Base-by-base conservation (phyloP, 2,888 invertebrate species). In the Andrena dorsata region DNA sequence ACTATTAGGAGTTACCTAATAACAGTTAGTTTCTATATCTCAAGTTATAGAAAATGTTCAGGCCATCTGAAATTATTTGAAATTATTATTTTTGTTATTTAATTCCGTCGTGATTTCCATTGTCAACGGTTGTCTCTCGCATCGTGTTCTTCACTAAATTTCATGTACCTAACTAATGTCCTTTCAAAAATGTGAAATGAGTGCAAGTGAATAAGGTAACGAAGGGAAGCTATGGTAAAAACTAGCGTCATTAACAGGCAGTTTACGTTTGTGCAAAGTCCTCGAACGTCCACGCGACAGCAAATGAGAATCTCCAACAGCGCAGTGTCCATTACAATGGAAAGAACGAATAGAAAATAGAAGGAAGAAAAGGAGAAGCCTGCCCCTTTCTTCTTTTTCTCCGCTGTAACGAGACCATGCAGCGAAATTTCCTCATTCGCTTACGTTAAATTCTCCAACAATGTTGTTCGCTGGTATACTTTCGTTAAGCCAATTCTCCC, bases 381-480 rank as follows among this genome's bases (percentile, higher is more conserved):
- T 41, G 20, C 16, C 13, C 0, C 13, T 49, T n/a, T 20, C 7
- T 13, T 16, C 23, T 41, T 35, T 75, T 41, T 28, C 16, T 23
- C 3, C 7, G 16, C 0, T n/a, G 23, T 61, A 75, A 70, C 75
- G 61, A 53, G 23, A 3, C 20, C 8, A 63, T 2, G 70, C 2
- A 7, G 60, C 41, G 26, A 30, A 63, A 70, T 61, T 76, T 53
- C 0, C 53, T 53, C 63, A 41, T 70, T 70, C 63, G 53, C 41
- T 63, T 70, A 23, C 10, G 61, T 49, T 70, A 30, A 61, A 70
- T 70, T 63, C 20, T 8, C 47, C 20, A 35, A 6, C 69, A 32
- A 41, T 41, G n/a, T 30, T 32, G 32, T 7, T 41, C 35, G 72
- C 51, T 64, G 72, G 51, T 53, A 2, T 58, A 10, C 2, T 26